Evolutionary conservation across 2,888 invertebrate species (phyloP).

Genomic region (Rhimphoctona megacephalus): DNA sequence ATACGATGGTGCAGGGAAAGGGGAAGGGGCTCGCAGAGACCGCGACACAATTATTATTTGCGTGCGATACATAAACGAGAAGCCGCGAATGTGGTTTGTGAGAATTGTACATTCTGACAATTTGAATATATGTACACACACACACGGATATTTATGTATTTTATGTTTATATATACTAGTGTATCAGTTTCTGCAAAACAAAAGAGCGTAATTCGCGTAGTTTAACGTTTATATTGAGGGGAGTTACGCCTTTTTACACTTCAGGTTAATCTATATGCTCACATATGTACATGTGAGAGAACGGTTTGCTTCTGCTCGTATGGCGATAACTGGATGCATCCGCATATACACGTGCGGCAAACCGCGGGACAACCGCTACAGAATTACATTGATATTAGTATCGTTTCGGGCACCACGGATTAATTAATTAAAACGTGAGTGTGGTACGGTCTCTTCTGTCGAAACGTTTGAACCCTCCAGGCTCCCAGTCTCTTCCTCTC

Average conservation of each 20-base stretch:
- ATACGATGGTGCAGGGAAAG: neutral
- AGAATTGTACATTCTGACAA: constrained; percentile 30
- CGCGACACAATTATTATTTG: constrained; percentile 78
- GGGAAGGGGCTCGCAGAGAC: constrained; percentile 23
- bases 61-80: constrained; percentile 22
- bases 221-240: neutral
- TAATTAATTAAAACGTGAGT: constrained; percentile 83
- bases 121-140: neutral
- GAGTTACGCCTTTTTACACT: constrained; percentile 20
- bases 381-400: constrained; percentile 83
- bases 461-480: constrained; percentile 40
- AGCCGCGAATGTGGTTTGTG: constrained; percentile 41
- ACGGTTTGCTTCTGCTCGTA: constrained; percentile 49
- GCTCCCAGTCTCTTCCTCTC: constrained; percentile 18
- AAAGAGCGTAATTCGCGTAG: constrained; percentile 2
- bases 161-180: neutral
- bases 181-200: neutral
- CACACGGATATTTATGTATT: neutral
- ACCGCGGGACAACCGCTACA: constrained; percentile 78
- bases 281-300: neutral
- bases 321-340: constrained; percentile 66
- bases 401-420: constrained; percentile 79
- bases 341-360: constrained; percentile 78
- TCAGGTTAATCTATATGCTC: neutral
- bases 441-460: constrained; percentile 49